Evolutionary conservation across 1,140 invertebrate species (phyloP), one percentile per base, ranked within the genome.

Genomic region (Papilio polyxenes): DNA sequence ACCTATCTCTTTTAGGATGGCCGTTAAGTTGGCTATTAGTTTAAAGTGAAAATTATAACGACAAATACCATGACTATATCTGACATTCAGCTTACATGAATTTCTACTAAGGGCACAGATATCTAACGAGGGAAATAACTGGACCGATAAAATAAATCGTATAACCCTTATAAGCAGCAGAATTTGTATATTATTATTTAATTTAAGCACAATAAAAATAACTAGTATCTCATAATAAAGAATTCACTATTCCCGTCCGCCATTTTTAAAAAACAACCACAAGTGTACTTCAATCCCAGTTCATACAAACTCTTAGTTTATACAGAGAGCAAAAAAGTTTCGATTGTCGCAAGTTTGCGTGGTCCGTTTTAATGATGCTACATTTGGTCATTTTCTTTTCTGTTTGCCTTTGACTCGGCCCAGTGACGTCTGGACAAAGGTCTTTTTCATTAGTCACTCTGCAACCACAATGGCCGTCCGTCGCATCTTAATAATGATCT

Each of bases 341-440:
- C 65, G 65, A 72, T 37, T 72, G 65, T 72, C 65, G 65, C 23
- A 72, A 72, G 65, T 72, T 72, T 37, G 23, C 65, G 65, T 77
- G 77, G 51, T 40, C n/a, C 53, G 40, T 79, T 79, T 79, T 79
- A 79, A 79, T 79, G 77, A 79, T 44, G 56, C 20, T 20, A 62
- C 77, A 79, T 62, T 62, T 77, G 44, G 75, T 79, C 77, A 59
- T 79, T 79, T 79, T 79, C 23, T 79, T 79, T 79, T 77, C 44
- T 49, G 48, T 49, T 49, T 44, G 77, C 40, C 77, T 79, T 79
- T 79, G 75, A 77, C 51, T 72, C 53, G n/a, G 56, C n/a, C 75
- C 53, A 79, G 77, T 40, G n/a, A 62, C 20, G 75, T 31, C 75
- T 79, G 77, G 77, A 79, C 77, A 79, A 79, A 79, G 77, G 77